Evolutionary conservation across 2,113 vertebrate species (phyloP).

Genomic region (Trogon surrucura): DNA sequence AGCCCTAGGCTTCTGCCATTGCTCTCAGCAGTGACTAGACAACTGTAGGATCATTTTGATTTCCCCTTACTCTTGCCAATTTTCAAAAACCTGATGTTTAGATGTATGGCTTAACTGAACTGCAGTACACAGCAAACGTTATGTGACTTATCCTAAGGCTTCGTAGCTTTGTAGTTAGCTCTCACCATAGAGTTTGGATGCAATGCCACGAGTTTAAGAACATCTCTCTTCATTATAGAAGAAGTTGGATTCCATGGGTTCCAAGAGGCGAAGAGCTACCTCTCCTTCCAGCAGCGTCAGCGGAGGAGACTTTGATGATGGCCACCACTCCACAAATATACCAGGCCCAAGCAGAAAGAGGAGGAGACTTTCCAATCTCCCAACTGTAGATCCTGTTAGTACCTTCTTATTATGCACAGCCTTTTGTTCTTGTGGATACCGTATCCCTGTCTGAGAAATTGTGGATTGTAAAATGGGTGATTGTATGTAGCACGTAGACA

Average conservation of each 20-base stretch:
- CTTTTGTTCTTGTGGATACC: background rate
- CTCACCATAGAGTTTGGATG: conserved; percentile 2
- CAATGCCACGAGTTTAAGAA: conserved; percentile 70
- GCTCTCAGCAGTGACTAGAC: background rate
- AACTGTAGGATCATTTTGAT: background rate
- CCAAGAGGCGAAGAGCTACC: conserved; percentile 95
- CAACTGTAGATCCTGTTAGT: conserved; percentile 98
- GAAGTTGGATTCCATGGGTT: conserved; percentile 91
- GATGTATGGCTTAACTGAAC: background rate
- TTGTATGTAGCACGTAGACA: accelerated
- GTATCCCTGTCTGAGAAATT: background rate
- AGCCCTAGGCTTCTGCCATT: background rate
- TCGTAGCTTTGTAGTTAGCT: background rate
- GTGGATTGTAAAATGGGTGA: background rate
- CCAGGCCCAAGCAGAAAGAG: conserved; percentile 93
- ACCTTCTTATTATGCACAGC: background rate
- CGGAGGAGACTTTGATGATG: conserved; percentile 95
- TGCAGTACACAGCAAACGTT: background rate
- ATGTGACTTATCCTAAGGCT: background rate
- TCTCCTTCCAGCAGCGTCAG: conserved; percentile 97
- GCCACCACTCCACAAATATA: conserved; percentile 86
- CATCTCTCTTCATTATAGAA: conserved; percentile 79
- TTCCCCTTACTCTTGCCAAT: background rate
- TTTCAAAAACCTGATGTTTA: background rate
- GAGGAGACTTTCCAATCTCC: conserved; percentile 91